These are phyloP conservation scores for Suncus etruscus DNA, from an alignment of 2,113 vertebrate species.

Conservation along the genomic window DNA sequence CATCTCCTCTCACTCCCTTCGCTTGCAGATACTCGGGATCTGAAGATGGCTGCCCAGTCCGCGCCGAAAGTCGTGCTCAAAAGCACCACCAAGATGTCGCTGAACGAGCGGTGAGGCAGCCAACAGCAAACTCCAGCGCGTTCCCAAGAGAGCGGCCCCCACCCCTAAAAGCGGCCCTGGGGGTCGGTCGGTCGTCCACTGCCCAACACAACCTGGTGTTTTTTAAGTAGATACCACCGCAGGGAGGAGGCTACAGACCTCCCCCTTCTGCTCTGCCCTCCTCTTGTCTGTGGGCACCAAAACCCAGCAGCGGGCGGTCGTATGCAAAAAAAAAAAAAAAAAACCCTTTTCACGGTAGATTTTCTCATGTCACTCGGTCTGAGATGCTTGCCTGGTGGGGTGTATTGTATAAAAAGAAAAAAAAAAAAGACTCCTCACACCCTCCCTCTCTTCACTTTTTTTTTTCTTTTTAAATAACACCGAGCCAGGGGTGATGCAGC, in stretches of 20 bases:
- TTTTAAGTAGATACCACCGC: constrained; percentile 78
- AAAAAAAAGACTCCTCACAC: constrained; percentile 81
- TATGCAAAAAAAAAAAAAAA: constrained; percentile 23
- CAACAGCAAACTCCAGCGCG: constrained; percentile 90
- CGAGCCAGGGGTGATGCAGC: constrained; percentile 81
- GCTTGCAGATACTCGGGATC: constrained; percentile 86
- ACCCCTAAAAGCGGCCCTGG: constrained; percentile 78
- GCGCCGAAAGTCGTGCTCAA: constrained; percentile 99
- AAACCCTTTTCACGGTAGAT: constrained; percentile 77
- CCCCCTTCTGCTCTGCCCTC: constrained; percentile 78
- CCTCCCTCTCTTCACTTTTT: constrained; percentile 87
- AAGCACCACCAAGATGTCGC: constrained; percentile 99
- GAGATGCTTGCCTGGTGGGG: constrained; percentile 81
- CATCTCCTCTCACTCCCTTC: too few species aligned
- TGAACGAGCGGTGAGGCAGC: constrained; percentile 99
- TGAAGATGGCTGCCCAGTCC: constrained; percentile 96
- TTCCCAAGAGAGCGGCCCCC: constrained; percentile 86
- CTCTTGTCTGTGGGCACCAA: too few species aligned
- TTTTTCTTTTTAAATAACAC: constrained; percentile 70
- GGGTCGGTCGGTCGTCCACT: constrained; percentile 67
- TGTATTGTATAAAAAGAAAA: constrained; percentile 70
- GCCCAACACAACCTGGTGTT: constrained; percentile 77
- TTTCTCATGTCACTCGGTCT: constrained; percentile 76
- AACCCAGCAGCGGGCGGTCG: constrained; percentile 77
- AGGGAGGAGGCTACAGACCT: constrained; percentile 83